These are phyloP conservation scores for Theristicus caerulescens DNA, from an alignment of 2,113 vertebrate genomes.

Conservation along the genomic window DNA sequence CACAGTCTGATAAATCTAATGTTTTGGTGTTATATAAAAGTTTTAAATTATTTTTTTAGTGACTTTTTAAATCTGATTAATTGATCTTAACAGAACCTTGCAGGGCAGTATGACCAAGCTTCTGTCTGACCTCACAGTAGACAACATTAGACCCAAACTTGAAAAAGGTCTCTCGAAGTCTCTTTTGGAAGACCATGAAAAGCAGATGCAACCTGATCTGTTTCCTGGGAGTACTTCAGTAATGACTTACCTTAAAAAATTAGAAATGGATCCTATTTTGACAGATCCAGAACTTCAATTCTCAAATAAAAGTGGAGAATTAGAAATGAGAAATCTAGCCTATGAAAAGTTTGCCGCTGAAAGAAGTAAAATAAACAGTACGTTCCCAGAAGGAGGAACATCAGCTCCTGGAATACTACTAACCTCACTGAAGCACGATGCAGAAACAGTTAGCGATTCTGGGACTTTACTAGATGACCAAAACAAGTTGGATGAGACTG, in stretches of 20 bases:
- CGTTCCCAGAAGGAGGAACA: not conserved
- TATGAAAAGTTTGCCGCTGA: constrained; percentile 25
- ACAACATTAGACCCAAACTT: constrained; percentile 52
- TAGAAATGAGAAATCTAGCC: not conserved
- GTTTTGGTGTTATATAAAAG: not conserved
- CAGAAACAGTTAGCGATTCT: constrained; percentile 49
- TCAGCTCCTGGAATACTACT: not conserved
- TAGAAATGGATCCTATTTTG: constrained; percentile 65
- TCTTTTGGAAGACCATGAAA: constrained; percentile 76
- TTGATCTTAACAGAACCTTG: constrained; percentile 74
- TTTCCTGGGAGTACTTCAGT: constrained; percentile 71
- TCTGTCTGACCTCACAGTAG: constrained; percentile 73
- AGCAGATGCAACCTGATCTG: constrained; percentile 64
- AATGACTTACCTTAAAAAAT: constrained; percentile 77
- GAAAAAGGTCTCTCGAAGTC: constrained; percentile 74
- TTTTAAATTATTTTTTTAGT: not conserved
- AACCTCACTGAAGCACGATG: not conserved
- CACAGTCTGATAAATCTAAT: not conserved
- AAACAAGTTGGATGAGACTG: constrained; percentile 64
- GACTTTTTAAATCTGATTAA: not conserved
- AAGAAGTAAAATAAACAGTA: not conserved
- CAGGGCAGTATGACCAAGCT: constrained; percentile 78
- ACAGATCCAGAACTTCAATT: not conserved
- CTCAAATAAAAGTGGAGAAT: not conserved
- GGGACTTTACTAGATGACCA: constrained; percentile 46